A percentile compares a stretch with the other conserved stretches of the same genome.
phyloP scores from a whole-genome alignment of 2,797 vertebrate species.

The Alfaro cultratus region DNA sequence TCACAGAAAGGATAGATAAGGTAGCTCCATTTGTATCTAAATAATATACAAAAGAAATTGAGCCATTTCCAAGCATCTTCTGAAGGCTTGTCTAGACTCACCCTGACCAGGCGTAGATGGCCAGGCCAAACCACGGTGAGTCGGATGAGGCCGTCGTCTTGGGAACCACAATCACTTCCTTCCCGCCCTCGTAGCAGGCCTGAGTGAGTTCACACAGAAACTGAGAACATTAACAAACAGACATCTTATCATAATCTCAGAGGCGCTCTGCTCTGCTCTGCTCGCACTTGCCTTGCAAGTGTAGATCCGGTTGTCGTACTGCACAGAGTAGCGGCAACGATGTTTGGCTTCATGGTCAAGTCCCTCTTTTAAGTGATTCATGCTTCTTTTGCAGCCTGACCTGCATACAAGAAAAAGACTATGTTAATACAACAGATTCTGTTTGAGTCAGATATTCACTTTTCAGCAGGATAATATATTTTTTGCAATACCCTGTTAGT shows the following conservation, averaged over 20 bases:
- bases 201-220: constrained; percentile 61
- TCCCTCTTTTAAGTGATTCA: constrained; percentile 97
- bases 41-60: not conserved
- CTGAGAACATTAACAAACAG: constrained; percentile 5
- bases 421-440: not conserved
- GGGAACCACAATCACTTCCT: constrained; percentile 96
- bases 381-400: constrained; percentile 95
- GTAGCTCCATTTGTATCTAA: not conserved
- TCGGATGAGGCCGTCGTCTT: constrained; percentile 98
- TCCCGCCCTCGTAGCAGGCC: constrained; percentile 96
- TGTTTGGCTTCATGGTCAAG: constrained; percentile 91
- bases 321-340: constrained; percentile 94
- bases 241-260: not conserved
- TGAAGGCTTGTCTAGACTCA: constrained; percentile 77
- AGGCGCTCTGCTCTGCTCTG: not conserved
- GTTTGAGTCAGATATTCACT: not conserved
- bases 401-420: constrained; percentile 64
- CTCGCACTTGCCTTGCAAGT: constrained; percentile 91
- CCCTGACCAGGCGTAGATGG: constrained; percentile 99
- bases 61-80: constrained; percentile 8
- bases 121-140: constrained; percentile 97
- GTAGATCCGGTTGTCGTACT: constrained; percentile 96
- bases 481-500: not conserved
- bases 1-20: not conserved
- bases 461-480: not conserved